phyloP scores from a whole-genome alignment of 2,113 vertebrate genomes.

The Platysteira castanea region DNA sequence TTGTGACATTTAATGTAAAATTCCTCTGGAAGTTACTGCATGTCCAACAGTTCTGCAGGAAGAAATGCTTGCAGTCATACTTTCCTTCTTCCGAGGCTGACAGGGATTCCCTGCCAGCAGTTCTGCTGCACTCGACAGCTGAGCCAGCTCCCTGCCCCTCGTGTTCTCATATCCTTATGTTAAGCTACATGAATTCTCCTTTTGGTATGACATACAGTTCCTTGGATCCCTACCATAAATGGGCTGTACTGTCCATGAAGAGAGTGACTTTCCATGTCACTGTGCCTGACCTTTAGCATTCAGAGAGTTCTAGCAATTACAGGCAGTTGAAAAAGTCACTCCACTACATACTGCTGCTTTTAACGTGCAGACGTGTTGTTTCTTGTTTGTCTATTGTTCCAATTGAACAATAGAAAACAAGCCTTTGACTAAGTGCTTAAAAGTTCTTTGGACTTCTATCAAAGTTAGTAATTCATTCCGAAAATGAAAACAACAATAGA shows the following conservation, averaged over 20 bases:
- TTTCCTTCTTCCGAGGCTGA: slow-evolving; percentile 16
- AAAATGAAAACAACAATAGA: not conserved
- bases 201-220: not conserved
- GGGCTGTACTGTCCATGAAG: not conserved
- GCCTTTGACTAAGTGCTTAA: not conserved
- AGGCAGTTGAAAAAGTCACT: not conserved
- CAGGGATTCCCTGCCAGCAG: not conserved
- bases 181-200: slow-evolving; percentile 7
- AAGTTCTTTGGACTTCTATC: not conserved
- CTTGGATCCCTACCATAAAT: not conserved
- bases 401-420: not conserved
- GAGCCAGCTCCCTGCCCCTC: not conserved
- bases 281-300: not conserved
- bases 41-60: not conserved
- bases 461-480: not conserved
- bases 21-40: not conserved
- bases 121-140: not conserved
- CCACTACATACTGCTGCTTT: not conserved
- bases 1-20: not conserved
- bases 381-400: not conserved
- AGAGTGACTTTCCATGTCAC: not conserved
- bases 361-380: not conserved
- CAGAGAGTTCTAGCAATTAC: not conserved
- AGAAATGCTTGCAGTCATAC: not conserved
- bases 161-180: not conserved